Conservation (phyloP, 2,113 vertebrate genomes). For the Ictalurus furcatus region DNA sequence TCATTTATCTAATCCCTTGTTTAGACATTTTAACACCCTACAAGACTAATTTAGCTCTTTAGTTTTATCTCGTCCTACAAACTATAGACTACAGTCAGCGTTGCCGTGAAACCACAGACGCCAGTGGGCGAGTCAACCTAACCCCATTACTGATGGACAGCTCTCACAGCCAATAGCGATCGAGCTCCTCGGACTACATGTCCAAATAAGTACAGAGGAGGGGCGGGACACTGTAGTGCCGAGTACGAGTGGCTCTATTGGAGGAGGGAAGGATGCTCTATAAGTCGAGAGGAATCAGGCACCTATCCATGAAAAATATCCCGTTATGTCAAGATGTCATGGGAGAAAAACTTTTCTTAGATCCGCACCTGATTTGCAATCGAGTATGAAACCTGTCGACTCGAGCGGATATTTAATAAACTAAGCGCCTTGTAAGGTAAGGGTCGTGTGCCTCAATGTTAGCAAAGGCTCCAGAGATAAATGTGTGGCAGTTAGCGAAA, state of each 20-base stretch:
- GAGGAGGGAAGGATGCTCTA: slow-evolving; percentile 54
- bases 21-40: neutral
- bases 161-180: slow-evolving; percentile 62
- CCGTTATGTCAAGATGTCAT: slow-evolving; percentile 27
- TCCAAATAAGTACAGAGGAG: slow-evolving; percentile 58
- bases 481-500: slow-evolving; percentile 8
- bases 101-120: slow-evolving; percentile 76
- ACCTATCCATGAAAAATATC: slow-evolving; percentile 39
- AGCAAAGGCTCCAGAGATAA: neutral
- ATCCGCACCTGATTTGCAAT: neutral
- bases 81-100: slow-evolving; percentile 40
- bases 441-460: neutral
- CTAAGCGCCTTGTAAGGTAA: slow-evolving; percentile 36
- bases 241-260: slow-evolving; percentile 49
- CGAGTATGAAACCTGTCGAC: neutral
- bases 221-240: slow-evolving; percentile 62
- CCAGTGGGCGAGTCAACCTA: slow-evolving; percentile 65
- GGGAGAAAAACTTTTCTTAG: slow-evolving; percentile 28
- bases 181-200: neutral
- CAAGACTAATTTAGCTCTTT: neutral
- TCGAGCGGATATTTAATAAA: neutral
- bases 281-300: slow-evolving; percentile 57
- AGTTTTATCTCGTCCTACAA: neutral
- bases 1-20: neutral
- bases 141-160: slow-evolving; percentile 55